Evolutionary conservation across 2,888 invertebrate species (phyloP), one percentile per base, ranked within the genome.

Genomic region (Ametastegia equiseti): DNA sequence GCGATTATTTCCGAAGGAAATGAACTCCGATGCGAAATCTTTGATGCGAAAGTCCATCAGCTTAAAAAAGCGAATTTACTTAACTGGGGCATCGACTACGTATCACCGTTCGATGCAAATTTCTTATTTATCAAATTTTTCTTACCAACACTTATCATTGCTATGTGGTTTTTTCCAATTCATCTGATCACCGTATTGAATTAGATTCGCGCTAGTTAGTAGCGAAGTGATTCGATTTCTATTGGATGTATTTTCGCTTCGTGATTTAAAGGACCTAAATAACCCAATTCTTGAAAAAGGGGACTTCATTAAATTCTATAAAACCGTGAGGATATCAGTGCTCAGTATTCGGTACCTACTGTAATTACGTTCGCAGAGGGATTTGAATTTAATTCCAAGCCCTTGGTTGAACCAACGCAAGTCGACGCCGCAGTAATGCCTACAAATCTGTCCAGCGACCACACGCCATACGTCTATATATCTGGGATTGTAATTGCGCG

Each of bases 381-480:
- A 75, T 75, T 75, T 75, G 54, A 75, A 75, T 75, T 33, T 36
- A 75, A 75, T 75, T 75, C 36, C 33, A 75, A 23, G 4, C 54
- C 13, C 47, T 36, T 6, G 36, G 27, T 11, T 23, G 19, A 75
- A 54, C 54, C 54, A 19, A 36, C 50, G 73, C 73, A 36, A 50
- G 30, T 33, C 75, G 30, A 36, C 19, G 11, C 75, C 54, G 23
- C 36, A 19, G 54, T 75, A 54, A 75, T 75, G 75, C 75, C 75
- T 36, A 75, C 75, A 75, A 75, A 75, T 30, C 75, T 54, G 75
- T 75, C 36, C 75, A 54, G 30, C 54, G 45, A 75, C 73, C 50
- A 54, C 19, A 71, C 23, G 27, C 67, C 36, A 67, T 39, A 67
- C 60, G 60, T 60, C 60, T 60, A 60, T 54, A 54, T 27, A 67